A percentile compares a stretch with the other conserved stretches of the same genome.
These are phyloP conservation scores for Coelogynopora nodosa DNA, from an alignment of 2,888 invertebrate genomes.

Conservation along the genomic window DNA sequence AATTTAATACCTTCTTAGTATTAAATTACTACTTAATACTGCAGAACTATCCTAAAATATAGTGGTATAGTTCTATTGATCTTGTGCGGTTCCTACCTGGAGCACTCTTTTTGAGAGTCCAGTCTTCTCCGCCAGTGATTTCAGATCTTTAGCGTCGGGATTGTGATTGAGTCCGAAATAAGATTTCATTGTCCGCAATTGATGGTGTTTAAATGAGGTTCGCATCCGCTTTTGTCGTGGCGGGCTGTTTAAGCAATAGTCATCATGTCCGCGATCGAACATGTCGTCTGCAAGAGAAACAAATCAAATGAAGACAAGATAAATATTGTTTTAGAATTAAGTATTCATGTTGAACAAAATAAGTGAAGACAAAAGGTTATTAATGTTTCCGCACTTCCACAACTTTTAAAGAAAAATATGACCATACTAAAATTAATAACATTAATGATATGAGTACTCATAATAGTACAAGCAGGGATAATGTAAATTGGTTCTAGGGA, in stretches of 20 bases:
- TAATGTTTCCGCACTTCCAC: no score
- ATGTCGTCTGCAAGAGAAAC: conserved; percentile 1
- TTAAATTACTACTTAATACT: neutral
- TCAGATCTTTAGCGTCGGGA: conserved; percentile 97
- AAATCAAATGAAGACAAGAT: no score
- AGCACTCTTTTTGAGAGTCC: conserved; percentile 95
- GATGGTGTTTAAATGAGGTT: conserved; percentile 98
- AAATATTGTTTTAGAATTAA: no score
- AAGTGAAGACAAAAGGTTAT: no score
- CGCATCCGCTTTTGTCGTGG: conserved; percentile 80
- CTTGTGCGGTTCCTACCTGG: no score
- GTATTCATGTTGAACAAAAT: no score
- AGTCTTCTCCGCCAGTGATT: conserved; percentile 95
- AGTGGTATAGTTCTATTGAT: no score
- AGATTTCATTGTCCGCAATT: conserved; percentile 95
- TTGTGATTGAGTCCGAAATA: conserved; percentile 98
- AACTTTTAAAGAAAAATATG: no score
- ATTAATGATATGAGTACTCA: no score
- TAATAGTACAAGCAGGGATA: no score
- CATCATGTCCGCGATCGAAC: conserved; percentile 17
- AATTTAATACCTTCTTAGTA: neutral
- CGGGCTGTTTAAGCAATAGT: conserved; percentile 32
- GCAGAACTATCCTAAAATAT: neutral
- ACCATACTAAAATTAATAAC: no score
- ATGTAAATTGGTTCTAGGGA: no score